These are phyloP conservation scores for Hydrolagus affinis DNA, from an alignment of 2,113 vertebrate genomes.

Conservation along the genomic window DNA sequence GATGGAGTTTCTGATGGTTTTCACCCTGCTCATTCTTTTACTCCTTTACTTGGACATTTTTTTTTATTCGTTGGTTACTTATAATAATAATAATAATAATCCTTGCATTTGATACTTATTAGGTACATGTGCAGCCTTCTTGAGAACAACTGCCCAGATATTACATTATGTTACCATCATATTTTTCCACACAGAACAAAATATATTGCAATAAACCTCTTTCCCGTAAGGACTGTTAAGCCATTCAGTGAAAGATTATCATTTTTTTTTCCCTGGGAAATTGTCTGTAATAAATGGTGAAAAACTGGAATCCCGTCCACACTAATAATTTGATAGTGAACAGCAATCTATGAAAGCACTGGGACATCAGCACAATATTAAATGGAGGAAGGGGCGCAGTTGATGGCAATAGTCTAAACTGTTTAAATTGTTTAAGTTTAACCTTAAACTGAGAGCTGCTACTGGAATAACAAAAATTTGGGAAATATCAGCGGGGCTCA, in stretches of 20 bases:
- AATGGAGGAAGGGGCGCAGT: constrained; percentile 14
- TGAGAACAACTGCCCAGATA: too few species aligned
- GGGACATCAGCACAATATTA: constrained; percentile 17
- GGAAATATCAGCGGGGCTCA: background rate
- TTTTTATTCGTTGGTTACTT: too few species aligned
- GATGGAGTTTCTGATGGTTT: too few species aligned
- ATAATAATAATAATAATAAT: too few species aligned
- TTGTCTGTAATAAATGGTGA: constrained; percentile 17
- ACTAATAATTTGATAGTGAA: constrained; percentile 29
- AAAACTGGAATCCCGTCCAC: background rate
- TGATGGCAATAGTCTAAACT: constrained; percentile 14
- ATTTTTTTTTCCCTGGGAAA: background rate
- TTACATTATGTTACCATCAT: background rate
- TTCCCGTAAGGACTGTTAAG: background rate
- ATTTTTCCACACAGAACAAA: background rate
- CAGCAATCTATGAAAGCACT: constrained; percentile 19
- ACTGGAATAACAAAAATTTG: background rate
- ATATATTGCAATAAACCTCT: constrained; percentile 1
- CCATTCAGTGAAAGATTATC: background rate
- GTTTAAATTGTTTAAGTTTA: too few species aligned
- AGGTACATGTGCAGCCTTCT: background rate
- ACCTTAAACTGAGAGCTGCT: background rate
- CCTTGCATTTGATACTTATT: background rate
- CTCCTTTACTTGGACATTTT: too few species aligned
- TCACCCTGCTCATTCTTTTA: too few species aligned